Conservation (phyloP, 2,888 invertebrate genomes). For the Sinodicranocentrus sp. region DNA sequence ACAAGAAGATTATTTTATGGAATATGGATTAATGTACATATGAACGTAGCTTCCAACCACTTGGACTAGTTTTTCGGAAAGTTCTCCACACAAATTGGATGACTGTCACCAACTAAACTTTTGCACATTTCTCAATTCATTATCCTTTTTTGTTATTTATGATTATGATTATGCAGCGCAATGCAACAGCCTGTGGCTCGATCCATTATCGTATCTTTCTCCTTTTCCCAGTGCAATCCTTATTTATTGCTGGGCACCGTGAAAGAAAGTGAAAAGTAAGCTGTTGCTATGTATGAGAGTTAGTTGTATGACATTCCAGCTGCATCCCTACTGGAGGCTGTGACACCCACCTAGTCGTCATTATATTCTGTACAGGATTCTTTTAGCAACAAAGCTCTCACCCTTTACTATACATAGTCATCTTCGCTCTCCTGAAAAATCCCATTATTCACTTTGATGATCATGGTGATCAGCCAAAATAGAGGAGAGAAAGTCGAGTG, state of each 20-base stretch:
- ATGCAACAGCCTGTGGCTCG: constrained; percentile 18
- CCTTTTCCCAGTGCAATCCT: background rate
- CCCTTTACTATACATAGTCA: constrained; percentile 8
- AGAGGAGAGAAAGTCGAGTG: constrained; percentile 8
- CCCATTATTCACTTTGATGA: constrained; percentile 50
- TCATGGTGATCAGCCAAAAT: constrained; percentile 39
- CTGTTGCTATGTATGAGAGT: constrained; percentile 19
- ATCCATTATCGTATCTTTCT: background rate
- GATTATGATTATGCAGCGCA: background rate
- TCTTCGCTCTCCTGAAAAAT: background rate
- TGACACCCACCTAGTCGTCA: too few species aligned
- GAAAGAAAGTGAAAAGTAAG: constrained; percentile 14
- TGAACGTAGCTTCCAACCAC: too few species aligned
- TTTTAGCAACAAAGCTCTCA: too few species aligned
- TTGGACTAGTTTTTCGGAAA: too few species aligned
- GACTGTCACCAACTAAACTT: constrained; percentile 18
- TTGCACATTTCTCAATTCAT: background rate
- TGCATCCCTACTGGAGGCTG: too few species aligned
- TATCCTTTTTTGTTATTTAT: constrained; percentile 7
- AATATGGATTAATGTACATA: background rate
- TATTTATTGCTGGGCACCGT: background rate
- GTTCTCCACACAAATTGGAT: background rate
- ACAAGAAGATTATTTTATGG: constrained; percentile 16
- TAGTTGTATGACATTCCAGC: constrained; percentile 31
- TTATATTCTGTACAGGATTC: too few species aligned